These are phyloP conservation scores for Vulpes vulpes DNA, from an alignment of 2,113 vertebrate species.

Conservation along the genomic window DNA sequence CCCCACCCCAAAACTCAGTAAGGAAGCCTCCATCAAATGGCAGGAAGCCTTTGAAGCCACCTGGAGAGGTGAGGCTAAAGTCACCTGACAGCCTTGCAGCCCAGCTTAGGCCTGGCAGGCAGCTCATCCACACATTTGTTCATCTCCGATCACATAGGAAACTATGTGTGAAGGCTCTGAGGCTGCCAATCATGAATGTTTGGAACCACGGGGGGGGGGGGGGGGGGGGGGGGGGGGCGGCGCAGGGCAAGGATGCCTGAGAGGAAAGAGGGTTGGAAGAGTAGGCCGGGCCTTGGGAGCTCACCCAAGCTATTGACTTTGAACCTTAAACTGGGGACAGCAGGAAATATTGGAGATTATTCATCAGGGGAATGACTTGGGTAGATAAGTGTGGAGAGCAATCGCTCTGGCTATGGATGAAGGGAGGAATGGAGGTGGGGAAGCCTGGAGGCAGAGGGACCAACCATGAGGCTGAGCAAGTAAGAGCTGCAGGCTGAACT, in stretches of 20 bases:
- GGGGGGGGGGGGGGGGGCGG: too few relatives aligned
- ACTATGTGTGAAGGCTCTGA: background rate
- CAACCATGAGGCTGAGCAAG: background rate
- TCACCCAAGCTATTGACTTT: background rate
- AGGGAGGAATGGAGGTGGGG: background rate
- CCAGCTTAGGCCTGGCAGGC: background rate
- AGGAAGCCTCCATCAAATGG: background rate
- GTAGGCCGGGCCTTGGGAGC: background rate
- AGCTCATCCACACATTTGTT: background rate
- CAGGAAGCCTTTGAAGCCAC: background rate
- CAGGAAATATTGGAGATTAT: background rate
- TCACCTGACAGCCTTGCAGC: background rate
- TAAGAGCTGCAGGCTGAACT: background rate
- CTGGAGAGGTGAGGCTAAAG: background rate
- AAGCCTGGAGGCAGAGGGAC: background rate
- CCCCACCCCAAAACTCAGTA: background rate
- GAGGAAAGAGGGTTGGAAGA: background rate
- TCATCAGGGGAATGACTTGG: background rate
- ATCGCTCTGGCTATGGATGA: background rate
- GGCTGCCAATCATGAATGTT: background rate
- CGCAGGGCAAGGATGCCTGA: background rate
- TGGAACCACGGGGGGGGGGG: background rate
- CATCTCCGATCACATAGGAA: background rate
- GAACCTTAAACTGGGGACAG: conserved; percentile 35
- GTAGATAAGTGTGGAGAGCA: background rate